Percentiles rank a stretch among this genome's conserved stretches.
Conservation (phyloP, 2,888 invertebrate species). For the Blastobasis lacticolella region DNA sequence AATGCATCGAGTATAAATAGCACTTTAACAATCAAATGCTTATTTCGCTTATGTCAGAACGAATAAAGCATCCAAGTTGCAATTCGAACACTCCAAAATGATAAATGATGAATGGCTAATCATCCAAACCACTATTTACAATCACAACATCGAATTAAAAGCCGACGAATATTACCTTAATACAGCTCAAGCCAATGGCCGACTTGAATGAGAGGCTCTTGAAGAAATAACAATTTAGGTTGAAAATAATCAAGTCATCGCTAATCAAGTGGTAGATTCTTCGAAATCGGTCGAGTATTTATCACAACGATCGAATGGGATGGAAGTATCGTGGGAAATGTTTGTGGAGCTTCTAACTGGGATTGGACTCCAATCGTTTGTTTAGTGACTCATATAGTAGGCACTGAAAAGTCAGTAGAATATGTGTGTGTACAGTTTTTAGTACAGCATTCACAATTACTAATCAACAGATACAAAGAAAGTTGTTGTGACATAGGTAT, state of each 20-base stretch:
- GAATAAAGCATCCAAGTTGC: not conserved
- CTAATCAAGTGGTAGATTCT: not conserved
- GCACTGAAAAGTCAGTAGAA: no score
- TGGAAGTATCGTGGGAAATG: not conserved
- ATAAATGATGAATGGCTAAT: not conserved
- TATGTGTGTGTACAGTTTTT: no score
- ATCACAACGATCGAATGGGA: not conserved
- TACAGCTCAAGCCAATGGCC: not conserved
- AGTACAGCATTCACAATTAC: no score
- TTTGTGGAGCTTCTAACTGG: no score
- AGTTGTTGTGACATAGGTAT: no score
- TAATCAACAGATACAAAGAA: no score
- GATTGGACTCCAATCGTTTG: no score
- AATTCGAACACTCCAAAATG: not conserved
- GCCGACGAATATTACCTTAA: not conserved
- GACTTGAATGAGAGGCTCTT: not conserved
- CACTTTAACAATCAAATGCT: no score
- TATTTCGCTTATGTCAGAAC: no score
- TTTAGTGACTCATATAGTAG: no score
- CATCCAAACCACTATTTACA: not conserved
- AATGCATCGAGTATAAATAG: no score
- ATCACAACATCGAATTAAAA: not conserved
- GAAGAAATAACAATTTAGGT: not conserved
- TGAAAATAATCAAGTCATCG: constrained; percentile 1
- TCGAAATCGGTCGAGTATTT: not conserved